These are phyloP conservation scores for Aromia moschata DNA, from an alignment of 2,888 invertebrate species.

Conservation along the genomic window DNA sequence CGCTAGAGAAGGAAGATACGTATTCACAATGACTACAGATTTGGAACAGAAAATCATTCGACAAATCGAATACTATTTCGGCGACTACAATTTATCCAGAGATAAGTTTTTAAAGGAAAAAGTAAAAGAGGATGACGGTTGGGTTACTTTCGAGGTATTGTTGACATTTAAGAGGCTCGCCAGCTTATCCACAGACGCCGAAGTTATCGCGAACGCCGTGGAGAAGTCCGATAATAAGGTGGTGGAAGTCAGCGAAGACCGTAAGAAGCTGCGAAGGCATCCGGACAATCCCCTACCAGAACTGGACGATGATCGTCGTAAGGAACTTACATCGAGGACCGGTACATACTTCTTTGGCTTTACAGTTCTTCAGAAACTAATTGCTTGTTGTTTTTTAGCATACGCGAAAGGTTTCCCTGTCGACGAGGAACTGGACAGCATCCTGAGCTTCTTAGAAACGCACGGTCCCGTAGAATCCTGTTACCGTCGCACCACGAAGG, in stretches of 20 bases:
- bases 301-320: conserved; percentile 83
- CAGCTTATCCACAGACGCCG: conserved; percentile 72
- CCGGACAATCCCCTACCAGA: conserved; percentile 82
- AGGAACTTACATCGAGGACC: conserved; percentile 78
- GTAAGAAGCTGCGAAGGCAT: conserved; percentile 74
- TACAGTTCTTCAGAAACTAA: too few relatives aligned
- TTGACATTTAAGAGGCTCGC: conserved; percentile 89
- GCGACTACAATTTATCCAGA: conserved; percentile 89
- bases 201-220: conserved; percentile 78
- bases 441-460: conserved; percentile 77
- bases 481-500: conserved; percentile 69
- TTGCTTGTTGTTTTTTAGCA: too few relatives aligned
- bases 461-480: conserved; percentile 74
- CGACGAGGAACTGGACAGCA: conserved; percentile 71
- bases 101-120: conserved; percentile 95
- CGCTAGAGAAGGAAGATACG: background rate
- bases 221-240: conserved; percentile 77
- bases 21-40: conserved; percentile 52
- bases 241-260: conserved; percentile 72
- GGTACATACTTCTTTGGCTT: conserved; percentile 55
- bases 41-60: conserved; percentile 72
- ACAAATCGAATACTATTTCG: conserved; percentile 77
- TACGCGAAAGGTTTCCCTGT: conserved; percentile 90
- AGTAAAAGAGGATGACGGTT: conserved; percentile 85
- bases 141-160: conserved; percentile 87